Percentiles rank a stretch among this genome's conserved stretches.
These are phyloP conservation scores for Cottoperca gobio DNA, from an alignment of 2,797 vertebrate species.

Conservation along the genomic window DNA sequence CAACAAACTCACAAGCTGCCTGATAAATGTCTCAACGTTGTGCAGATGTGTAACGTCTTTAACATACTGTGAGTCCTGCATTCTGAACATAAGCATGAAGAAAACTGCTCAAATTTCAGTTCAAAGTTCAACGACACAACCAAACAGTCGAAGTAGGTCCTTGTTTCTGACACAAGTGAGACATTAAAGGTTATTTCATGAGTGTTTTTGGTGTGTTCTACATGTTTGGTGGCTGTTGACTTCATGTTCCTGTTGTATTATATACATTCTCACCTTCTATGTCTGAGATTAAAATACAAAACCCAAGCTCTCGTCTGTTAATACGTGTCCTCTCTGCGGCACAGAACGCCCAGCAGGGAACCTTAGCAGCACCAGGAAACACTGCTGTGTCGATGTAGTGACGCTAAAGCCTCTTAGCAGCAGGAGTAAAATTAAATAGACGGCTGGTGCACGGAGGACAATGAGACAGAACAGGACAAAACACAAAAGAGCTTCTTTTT, in stretches of 20 bases:
- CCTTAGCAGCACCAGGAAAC: conserved; percentile 1
- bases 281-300: not conserved
- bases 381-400: conserved; percentile 17
- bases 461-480: not conserved
- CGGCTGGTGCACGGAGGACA: not conserved
- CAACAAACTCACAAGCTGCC: not conserved
- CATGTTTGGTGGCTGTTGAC: too few species aligned
- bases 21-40: too few species aligned
- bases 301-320: not conserved
- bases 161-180: too few species aligned
- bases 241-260: conserved; percentile 4
- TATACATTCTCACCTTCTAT: not conserved
- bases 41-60: too few species aligned
- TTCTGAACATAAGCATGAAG: too few species aligned
- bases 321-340: conserved; percentile 4
- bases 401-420: conserved; percentile 40
- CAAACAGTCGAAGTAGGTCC: too few species aligned
- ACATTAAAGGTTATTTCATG: too few species aligned
- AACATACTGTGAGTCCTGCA: too few species aligned
- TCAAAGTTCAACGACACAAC: too few species aligned
- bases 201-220: too few species aligned
- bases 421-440: not conserved
- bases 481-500: not conserved
- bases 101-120: too few species aligned
- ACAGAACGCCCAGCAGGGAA: conserved; percentile 3